A percentile compares a stretch with the other conserved stretches of the same genome.
These are phyloP conservation scores for Xiphydria camelus DNA, from an alignment of 2,888 invertebrate species.

Conservation along the genomic window DNA sequence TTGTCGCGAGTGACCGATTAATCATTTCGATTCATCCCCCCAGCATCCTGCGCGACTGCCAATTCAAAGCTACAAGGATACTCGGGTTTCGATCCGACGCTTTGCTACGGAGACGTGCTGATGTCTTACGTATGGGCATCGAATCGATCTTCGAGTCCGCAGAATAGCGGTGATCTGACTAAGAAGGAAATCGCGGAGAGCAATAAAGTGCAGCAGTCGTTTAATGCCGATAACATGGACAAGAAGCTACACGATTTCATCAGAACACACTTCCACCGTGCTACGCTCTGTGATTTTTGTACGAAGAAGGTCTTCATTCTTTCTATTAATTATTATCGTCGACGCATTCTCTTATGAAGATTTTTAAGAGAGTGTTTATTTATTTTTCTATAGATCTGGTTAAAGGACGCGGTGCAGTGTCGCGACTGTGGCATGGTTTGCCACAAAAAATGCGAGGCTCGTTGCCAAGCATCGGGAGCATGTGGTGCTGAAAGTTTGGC, in stretches of 20 bases:
- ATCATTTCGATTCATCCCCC: neutral
- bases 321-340: neutral
- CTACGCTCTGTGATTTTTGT: slow-evolving; percentile 91
- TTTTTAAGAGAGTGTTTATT: neutral
- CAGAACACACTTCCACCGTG: slow-evolving; percentile 84
- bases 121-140: slow-evolving; percentile 79
- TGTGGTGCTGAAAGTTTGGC: slow-evolving; percentile 60
- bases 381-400: slow-evolving; percentile 75
- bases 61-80: slow-evolving; percentile 58
- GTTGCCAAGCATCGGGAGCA: slow-evolving; percentile 76
- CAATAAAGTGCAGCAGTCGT: slow-evolving; percentile 36
- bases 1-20: neutral
- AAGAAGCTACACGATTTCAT: slow-evolving; percentile 73
- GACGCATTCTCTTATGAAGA: neutral
- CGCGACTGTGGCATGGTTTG: slow-evolving; percentile 87
- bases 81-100: slow-evolving; percentile 87
- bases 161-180: slow-evolving; percentile 29
- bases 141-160: slow-evolving; percentile 56
- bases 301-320: slow-evolving; percentile 75
- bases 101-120: slow-evolving; percentile 90
- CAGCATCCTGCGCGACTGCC: slow-evolving; percentile 42
- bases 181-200: slow-evolving; percentile 44
- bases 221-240: slow-evolving; percentile 38
- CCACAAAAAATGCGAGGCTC: slow-evolving; percentile 92
- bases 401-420: slow-evolving; percentile 94